Percentiles rank a stretch among this genome's conserved stretches.
Conservation (phyloP, 2,888 invertebrate species). For the Hypsopygia costalis region DNA sequence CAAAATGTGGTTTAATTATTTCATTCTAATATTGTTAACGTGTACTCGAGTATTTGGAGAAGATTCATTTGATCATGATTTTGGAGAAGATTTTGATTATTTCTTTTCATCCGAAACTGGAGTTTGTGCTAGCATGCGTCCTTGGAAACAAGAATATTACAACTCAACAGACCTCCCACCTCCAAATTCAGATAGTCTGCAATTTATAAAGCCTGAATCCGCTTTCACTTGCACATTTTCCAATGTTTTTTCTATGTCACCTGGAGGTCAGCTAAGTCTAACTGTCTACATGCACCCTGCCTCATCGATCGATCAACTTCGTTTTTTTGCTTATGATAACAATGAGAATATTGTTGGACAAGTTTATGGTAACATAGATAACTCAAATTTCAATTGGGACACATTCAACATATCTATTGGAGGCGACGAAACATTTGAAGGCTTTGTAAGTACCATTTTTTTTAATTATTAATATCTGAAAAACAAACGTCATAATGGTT, state of each 20-base stretch:
- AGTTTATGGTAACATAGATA: neutral
- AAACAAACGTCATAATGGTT: no score
- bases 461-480: no score
- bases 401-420: neutral
- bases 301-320: neutral
- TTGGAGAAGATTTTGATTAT: neutral
- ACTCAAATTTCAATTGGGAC: neutral
- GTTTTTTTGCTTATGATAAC: neutral
- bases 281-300: neutral
- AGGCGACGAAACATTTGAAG: neutral
- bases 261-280: neutral
- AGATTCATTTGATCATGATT: neutral
- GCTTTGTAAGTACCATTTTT: neutral
- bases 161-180: neutral
- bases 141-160: neutral
- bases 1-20: neutral
- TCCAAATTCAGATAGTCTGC: neutral
- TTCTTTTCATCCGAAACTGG: neutral
- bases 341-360: neutral
- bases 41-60: neutral
- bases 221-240: neutral
- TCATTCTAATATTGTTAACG: neutral
- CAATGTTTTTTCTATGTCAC: neutral
- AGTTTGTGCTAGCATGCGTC: neutral
- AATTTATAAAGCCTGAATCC: neutral